Base-by-base conservation (phyloP, 1,140 invertebrate species). In the Diabrotica virgifera region DNA sequence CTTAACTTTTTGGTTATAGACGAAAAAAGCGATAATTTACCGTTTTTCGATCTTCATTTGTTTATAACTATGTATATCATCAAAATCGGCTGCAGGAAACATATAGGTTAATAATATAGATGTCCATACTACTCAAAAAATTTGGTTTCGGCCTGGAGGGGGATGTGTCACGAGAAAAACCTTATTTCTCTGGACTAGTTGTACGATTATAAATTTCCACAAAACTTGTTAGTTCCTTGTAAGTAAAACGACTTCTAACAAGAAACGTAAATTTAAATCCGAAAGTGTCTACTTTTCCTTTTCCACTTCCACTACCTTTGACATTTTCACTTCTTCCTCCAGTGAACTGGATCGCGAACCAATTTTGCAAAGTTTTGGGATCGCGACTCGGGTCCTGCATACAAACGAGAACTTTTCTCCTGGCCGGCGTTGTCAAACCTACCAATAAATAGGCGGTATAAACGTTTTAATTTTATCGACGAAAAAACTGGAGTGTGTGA, bases 321-420 rank as follows among this genome's bases (percentile, higher is more conserved):
- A 57, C 63, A 65, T 68, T 76, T 74, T 71, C 74, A 72, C 73
- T 78, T 77, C 76, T 74, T 78, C 75, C 78, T 79, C 76, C 78
- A 77, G 63, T 79, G 77, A 78, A 79, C 78, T 76, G 78, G 76
- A 80, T 80, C 78, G 79, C 73, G 76, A 80, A 76, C 77, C 78
- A 80, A 80, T 80, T 80, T 80, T 76, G 74, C 76, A 79, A 80
- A 80, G 74, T 80, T 80, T 80, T 79, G 77, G 76, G 76, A 76
- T 71, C 76, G 75, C 53, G 52, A 69, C 64, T 69, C 67, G 69
- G 75, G 65, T 71, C 63, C 76, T 46, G 79, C 79, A 80, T 80
- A 80, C 77, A 79, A 80, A 80, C 76, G 77, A 78, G 76, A 70
- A 72, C 69, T 70, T 70, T 62, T 68, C 68, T 63, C 60, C 64